These are phyloP conservation scores for Aplysia californica DNA, from an alignment of 1,140 invertebrate species.

Conservation along the genomic window DNA sequence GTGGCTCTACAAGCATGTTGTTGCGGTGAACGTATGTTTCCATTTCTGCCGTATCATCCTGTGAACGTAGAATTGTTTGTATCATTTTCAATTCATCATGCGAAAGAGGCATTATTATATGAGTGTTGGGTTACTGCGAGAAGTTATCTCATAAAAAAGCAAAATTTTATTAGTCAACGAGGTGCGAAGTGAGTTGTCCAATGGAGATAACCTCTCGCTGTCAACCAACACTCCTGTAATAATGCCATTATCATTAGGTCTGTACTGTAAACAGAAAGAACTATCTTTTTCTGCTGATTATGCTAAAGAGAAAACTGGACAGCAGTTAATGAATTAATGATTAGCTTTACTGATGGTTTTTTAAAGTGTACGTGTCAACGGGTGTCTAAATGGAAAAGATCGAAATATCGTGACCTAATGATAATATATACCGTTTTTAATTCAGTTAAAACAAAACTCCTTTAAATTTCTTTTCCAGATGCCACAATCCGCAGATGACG, in stretches of 20 bases:
- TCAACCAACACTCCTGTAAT: too few species aligned
- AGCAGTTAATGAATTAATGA: not conserved
- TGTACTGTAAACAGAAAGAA: not conserved
- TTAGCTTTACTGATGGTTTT: not conserved
- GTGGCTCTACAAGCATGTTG: not conserved
- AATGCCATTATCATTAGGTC: not conserved
- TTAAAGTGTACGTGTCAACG: not conserved
- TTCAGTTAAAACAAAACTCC: not conserved
- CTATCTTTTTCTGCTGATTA: not conserved
- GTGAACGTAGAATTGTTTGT: not conserved
- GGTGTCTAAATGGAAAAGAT: not conserved
- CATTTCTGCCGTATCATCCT: not conserved
- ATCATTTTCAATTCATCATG: not conserved
- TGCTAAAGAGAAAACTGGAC: not conserved
- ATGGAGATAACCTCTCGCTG: too few species aligned
- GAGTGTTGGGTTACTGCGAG: too few species aligned
- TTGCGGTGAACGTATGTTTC: not conserved
- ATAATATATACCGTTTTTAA: too few species aligned
- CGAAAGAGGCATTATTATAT: not conserved
- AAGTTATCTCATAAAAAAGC: too few species aligned
- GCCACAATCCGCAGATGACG: slow-evolving; percentile 6
- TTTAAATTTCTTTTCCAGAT: slow-evolving; percentile 4
- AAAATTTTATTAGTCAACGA: too few species aligned
- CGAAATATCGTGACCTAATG: not conserved
- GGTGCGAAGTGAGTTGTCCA: too few species aligned